Evolutionary conservation across 2,888 invertebrate species (phyloP).

Genomic region (Liopterus haemorrhoidalis): DNA sequence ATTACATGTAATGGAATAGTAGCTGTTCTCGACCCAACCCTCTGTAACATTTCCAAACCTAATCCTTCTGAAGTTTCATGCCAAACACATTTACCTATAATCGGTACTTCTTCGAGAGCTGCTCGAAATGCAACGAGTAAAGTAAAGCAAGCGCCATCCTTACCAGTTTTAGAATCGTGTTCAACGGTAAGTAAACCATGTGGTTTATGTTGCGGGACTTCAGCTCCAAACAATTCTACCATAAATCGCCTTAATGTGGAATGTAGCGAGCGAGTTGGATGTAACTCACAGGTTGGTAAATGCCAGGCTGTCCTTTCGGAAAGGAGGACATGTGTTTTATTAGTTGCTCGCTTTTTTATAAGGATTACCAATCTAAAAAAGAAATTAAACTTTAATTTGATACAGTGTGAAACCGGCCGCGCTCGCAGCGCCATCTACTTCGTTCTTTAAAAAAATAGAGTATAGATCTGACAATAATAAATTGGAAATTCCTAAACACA

Average conservation of each 20-base stretch:
- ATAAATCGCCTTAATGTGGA: slow-evolving; percentile 83
- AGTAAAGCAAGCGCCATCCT: slow-evolving; percentile 77
- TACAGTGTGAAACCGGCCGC: too few relatives aligned
- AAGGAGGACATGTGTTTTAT: slow-evolving; percentile 75
- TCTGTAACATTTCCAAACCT: slow-evolving; percentile 60
- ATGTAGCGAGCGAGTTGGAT: slow-evolving; percentile 79
- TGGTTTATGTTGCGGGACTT: slow-evolving; percentile 77
- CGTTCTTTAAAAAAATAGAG: too few relatives aligned
- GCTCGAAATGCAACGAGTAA: slow-evolving; percentile 77
- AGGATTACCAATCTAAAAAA: slow-evolving; percentile 74
- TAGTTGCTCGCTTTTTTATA: slow-evolving; percentile 74
- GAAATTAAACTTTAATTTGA: too few relatives aligned
- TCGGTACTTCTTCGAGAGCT: slow-evolving; percentile 78
- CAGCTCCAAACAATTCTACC: slow-evolving; percentile 86
- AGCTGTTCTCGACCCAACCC: slow-evolving; percentile 67
- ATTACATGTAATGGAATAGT: slow-evolving; percentile 78
- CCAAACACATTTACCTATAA: slow-evolving; percentile 87
- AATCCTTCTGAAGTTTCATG: slow-evolving; percentile 68
- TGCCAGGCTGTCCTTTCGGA: slow-evolving; percentile 80
- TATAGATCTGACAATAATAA: too few relatives aligned
- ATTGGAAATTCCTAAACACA: too few relatives aligned
- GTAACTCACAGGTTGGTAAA: slow-evolving; percentile 82
- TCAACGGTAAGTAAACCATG: slow-evolving; percentile 74
- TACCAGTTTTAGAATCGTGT: slow-evolving; percentile 51
- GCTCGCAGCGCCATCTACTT: too few relatives aligned